Base-by-base conservation (phyloP, 2,113 vertebrate genomes). In the Rhineura floridana region DNA sequence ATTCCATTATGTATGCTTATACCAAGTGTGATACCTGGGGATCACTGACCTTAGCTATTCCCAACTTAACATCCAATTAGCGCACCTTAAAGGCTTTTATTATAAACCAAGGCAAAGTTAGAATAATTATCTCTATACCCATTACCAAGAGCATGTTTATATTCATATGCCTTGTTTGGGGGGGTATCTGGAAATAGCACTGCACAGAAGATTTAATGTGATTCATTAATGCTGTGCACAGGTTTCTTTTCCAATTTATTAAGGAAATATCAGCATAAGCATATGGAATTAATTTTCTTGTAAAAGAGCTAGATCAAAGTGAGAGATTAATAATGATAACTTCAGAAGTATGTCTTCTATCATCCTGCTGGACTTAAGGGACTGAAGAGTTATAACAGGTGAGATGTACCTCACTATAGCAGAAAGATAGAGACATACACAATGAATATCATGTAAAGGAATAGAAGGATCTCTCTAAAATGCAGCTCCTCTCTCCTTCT, bases 51-150 rank as follows among this genome's bases (percentile, higher is more conserved):
- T 94, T 91, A 90, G 52, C 75, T 89, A 87, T 86, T 92, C 91
- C 76, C 33, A 75, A 89, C 83, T 80, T 94, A 92, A 92, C 89
- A 94, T 73, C 86, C 10, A 89, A 87, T 92, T 94, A 91, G 59
- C 84, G 7, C 36, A 86, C 81, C 83, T 84, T 94, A 89, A 82
- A 86, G 23, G n/a, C 3, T 39, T 23, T 65, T 83, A 84, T 88
- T 85, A 93, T 87, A 67, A 77, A 81, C 70, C 84, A 19, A 70
- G 91, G 50, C 15, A 87, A 84, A 92, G 94, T 89, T 93, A 91
- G 88, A 93, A 91, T 95, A 95, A 96, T 95, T 95, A 95, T 94
- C 93, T 94, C 93, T 94, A 91, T 93, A 93, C 76, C 89, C 91
- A 93, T 95, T 93, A 95, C 84, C 78, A 92, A 88, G 59, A 86